Conservation (phyloP, 2,113 vertebrate species). For the Lepus europaeus region DNA sequence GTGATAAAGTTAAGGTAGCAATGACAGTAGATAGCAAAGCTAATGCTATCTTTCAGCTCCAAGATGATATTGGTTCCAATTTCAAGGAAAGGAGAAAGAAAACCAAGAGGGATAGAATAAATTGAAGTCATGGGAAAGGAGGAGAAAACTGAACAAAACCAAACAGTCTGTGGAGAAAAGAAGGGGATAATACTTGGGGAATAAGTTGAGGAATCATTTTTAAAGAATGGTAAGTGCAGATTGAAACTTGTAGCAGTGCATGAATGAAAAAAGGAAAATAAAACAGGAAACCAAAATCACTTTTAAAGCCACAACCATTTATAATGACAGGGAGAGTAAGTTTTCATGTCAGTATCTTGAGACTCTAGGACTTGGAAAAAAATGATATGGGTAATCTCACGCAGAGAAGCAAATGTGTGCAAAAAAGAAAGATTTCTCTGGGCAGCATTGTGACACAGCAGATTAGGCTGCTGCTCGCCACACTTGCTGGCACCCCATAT, state of each 20-base stretch:
- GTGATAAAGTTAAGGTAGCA: neutral
- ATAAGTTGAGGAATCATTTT: neutral
- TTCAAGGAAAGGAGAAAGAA: neutral
- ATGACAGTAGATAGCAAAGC: neutral
- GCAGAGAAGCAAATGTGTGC: conserved; percentile 59
- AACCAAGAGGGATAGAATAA: neutral
- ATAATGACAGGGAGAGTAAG: neutral
- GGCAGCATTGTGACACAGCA: too few species aligned
- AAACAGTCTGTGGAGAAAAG: neutral
- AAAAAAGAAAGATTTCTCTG: neutral
- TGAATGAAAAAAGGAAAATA: neutral
- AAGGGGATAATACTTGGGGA: neutral
- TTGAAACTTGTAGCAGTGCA: neutral
- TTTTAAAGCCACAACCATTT: neutral
- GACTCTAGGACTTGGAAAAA: conserved; percentile 67
- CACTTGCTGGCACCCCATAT: too few species aligned
- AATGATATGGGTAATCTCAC: conserved; percentile 69
- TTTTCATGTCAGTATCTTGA: conserved; percentile 70
- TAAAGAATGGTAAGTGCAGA: neutral
- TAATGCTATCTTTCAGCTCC: neutral
- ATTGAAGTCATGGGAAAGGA: neutral
- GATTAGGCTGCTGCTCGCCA: too few species aligned
- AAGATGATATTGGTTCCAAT: neutral
- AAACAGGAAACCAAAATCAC: neutral
- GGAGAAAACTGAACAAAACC: neutral